These are phyloP conservation scores for Leguminivora glycinivorella DNA, from an alignment of 1,140 invertebrate genomes.

Conservation along the genomic window DNA sequence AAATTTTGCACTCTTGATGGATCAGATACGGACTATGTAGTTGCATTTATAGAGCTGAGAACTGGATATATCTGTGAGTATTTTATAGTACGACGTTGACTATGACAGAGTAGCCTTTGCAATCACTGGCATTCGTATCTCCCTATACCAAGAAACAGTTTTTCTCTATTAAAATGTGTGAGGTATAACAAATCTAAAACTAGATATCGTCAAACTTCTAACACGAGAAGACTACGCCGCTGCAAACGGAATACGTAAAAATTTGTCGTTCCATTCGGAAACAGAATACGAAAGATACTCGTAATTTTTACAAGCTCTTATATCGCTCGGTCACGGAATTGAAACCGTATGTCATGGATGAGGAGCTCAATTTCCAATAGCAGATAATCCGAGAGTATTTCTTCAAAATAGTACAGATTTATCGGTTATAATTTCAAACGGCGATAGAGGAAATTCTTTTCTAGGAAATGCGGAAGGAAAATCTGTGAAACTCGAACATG, in stretches of 20 bases:
- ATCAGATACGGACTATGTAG: too few species aligned
- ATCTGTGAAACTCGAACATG: background rate
- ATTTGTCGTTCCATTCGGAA: background rate
- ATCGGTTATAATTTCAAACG: constrained; percentile 7
- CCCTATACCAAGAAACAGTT: background rate
- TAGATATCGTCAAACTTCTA: background rate
- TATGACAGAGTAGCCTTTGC: too few species aligned
- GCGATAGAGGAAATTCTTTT: background rate
- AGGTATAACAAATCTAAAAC: background rate
- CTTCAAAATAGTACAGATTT: background rate
- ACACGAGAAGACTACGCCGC: background rate
- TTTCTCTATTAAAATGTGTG: background rate
- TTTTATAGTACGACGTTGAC: too few species aligned
- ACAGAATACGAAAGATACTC: background rate
- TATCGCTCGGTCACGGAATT: background rate
- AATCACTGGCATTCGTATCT: too few species aligned
- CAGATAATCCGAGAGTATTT: background rate
- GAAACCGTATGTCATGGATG: background rate
- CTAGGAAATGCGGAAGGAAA: background rate
- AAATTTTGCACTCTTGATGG: too few species aligned
- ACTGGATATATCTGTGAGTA: too few species aligned
- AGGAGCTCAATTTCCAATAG: background rate
- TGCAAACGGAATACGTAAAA: background rate
- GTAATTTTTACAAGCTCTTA: background rate
- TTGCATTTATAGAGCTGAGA: too few species aligned